These are phyloP conservation scores for Hyposmocoma kahamanoa DNA, from an alignment of 1,140 invertebrate species.

Conservation along the genomic window DNA sequence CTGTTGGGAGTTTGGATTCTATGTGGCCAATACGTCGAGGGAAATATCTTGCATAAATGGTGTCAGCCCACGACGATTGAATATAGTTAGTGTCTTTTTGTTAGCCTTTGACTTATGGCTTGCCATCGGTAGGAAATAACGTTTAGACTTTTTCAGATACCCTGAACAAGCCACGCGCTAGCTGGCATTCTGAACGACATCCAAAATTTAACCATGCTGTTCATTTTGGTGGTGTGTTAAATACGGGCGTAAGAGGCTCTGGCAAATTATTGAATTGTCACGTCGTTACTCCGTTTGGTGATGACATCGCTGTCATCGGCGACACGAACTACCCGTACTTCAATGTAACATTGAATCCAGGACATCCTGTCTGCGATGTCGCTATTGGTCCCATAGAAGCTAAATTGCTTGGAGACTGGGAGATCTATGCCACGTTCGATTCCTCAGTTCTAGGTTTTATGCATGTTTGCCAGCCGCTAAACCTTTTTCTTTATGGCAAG, in stretches of 20 bases:
- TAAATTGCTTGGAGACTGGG: slow-evolving; percentile 20
- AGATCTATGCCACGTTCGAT: slow-evolving; percentile 17
- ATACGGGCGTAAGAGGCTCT: slow-evolving; percentile 4
- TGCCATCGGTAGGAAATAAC: too few species aligned
- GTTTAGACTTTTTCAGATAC: slow-evolving; percentile 16
- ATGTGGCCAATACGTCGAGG: slow-evolving; percentile 8
- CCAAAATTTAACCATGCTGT: slow-evolving; percentile 12
- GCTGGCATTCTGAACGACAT: background rate
- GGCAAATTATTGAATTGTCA: slow-evolving; percentile 13
- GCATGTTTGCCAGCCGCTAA: slow-evolving; percentile 15
- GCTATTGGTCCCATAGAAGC: slow-evolving; percentile 11
- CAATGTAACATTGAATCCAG: background rate
- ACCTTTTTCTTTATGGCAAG: slow-evolving; percentile 22
- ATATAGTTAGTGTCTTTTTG: slow-evolving; percentile 26
- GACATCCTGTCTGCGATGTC: slow-evolving; percentile 11
- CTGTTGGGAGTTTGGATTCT: slow-evolving; percentile 19
- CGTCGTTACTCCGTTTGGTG: slow-evolving; percentile 21
- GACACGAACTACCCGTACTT: slow-evolving; percentile 19
- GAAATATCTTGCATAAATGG: background rate
- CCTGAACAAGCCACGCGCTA: background rate
- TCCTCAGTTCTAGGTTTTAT: background rate
- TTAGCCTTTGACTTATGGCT: too few species aligned
- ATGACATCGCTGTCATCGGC: slow-evolving; percentile 17
- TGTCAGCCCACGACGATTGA: slow-evolving; percentile 15
- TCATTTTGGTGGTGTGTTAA: slow-evolving; percentile 9